phyloP scores from a whole-genome alignment of 2,888 invertebrate species.

The Rhingia campestris region DNA sequence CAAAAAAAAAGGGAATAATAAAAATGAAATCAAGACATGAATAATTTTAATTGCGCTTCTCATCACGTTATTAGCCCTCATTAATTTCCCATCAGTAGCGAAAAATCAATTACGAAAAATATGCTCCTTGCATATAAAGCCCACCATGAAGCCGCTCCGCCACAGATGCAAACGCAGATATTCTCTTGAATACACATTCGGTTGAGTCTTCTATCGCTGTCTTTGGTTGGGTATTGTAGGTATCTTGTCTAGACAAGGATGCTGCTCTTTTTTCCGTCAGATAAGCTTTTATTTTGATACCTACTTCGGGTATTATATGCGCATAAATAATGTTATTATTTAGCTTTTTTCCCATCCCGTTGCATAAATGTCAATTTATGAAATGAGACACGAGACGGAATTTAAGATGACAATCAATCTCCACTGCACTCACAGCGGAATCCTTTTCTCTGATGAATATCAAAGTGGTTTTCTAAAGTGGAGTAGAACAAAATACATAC shows the following conservation, averaged over 20 bases:
- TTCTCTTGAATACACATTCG: conserved; percentile 29
- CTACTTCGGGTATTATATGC: too few relatives aligned
- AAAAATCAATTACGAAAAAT: conserved; percentile 59
- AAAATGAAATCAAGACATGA: conserved; percentile 43
- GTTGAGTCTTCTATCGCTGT: conserved; percentile 14
- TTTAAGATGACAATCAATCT: too few relatives aligned
- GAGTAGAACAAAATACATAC: too few relatives aligned
- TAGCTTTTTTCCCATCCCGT: too few relatives aligned
- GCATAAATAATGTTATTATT: too few relatives aligned
- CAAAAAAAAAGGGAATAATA: neutral
- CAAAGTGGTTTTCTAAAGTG: too few relatives aligned
- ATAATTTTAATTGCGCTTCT: conserved; percentile 60
- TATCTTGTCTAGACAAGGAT: conserved; percentile 50
- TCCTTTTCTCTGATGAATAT: too few relatives aligned
- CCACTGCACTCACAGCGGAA: too few relatives aligned
- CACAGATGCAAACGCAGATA: conserved; percentile 4
- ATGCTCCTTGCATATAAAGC: too few relatives aligned
- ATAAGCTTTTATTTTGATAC: neutral
- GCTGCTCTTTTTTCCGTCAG: neutral
- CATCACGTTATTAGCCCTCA: conserved; percentile 60
- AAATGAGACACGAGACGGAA: too few relatives aligned
- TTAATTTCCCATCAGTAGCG: conserved; percentile 55
- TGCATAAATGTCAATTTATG: too few relatives aligned
- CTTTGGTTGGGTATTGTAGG: conserved; percentile 6
- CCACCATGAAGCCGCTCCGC: neutral